Base-by-base conservation (phyloP, 2,888 invertebrate species). In the Sesamia inferens region DNA sequence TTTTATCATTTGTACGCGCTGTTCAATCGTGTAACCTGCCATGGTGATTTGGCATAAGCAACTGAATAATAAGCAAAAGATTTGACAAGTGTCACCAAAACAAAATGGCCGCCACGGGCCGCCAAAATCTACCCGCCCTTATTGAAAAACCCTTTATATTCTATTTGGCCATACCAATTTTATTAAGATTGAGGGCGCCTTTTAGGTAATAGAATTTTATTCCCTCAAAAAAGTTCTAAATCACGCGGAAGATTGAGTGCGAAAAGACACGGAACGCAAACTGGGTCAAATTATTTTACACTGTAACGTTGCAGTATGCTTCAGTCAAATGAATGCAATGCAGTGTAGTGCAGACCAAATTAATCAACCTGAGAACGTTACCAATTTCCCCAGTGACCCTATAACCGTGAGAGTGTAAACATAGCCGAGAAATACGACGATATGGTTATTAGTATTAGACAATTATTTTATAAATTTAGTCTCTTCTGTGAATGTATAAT, bases 271-370 rank as follows among this genome's bases (percentile, higher is more conserved):
- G 67, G 24, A 42, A 22, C 13, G n/a, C 4, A 44, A 78, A 68
- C 44, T 66, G 22, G 68, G 78, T 66, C 66, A 78, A 68, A 61
- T 62, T 55, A 74, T 66, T 65, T 16, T 55, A 71, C 22, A 67
- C 11, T 77, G 64, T 78, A 76, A 67, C 10, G 13, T 55, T 76
- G 62, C 51, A 51, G 22, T 64, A 22, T 51, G 57, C 42, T 31
- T 55, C 31, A 61, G 39, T 68, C 7, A 24, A 71, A 64, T 67
- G 59, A 71, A 64, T 67, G 59, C 61, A 75, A 78, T 71, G 69
- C 71, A 71, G 68, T 71, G 54, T 69, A 83, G 65, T 78, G 80
- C 58, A 71, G 79, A 57, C 70, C 68, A 79, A 79, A 81, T 79
- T 74, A 83, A 81, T 83, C 66, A 71, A 59, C 31, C 51, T 22